Percentiles rank a stretch among this genome's conserved stretches.
Conservation (phyloP, 1,140 invertebrate genomes). For the Tetramorium simillimum region DNA sequence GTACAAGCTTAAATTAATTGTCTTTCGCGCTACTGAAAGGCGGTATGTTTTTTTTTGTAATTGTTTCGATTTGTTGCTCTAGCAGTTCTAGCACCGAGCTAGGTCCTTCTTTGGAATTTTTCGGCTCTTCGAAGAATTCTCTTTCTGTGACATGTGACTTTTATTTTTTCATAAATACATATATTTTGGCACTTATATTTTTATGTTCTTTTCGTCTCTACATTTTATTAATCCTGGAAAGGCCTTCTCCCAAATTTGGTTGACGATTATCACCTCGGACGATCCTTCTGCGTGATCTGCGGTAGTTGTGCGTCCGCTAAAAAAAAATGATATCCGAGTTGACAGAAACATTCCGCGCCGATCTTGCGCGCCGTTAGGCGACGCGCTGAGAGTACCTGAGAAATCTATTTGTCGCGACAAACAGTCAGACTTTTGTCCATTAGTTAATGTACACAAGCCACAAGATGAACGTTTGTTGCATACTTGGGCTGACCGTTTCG, state of each 20-base stretch:
- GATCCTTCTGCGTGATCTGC: not conserved
- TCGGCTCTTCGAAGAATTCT: not conserved
- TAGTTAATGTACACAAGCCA: slow-evolving; percentile 66
- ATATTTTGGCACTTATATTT: not conserved
- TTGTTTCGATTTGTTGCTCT: not conserved
- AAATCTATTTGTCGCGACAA: slow-evolving; percentile 70
- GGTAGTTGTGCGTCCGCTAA: not conserved
- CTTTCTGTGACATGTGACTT: not conserved
- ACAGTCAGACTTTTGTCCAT: slow-evolving; percentile 53
- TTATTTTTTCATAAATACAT: not conserved
- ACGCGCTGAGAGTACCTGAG: slow-evolving; percentile 36
- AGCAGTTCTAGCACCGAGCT: not conserved
- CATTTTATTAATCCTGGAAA: not conserved
- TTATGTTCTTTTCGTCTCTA: not conserved
- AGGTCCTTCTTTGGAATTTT: not conserved
- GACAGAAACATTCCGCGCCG: slow-evolving; percentile 63
- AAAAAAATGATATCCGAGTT: slow-evolving; percentile 48
- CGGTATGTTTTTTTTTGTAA: not conserved
- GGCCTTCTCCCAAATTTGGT: not conserved
- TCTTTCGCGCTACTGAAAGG: not conserved
- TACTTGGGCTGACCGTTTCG: slow-evolving; percentile 1
- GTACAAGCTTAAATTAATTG: not conserved
- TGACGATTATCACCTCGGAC: not conserved
- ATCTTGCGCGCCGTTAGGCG: slow-evolving; percentile 54
- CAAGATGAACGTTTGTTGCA: slow-evolving; percentile 27